Percentiles rank a stretch among this genome's conserved stretches.
Evolutionary conservation across 2,888 invertebrate species (phyloP).

Genomic region (Stenodema calcarata): DNA sequence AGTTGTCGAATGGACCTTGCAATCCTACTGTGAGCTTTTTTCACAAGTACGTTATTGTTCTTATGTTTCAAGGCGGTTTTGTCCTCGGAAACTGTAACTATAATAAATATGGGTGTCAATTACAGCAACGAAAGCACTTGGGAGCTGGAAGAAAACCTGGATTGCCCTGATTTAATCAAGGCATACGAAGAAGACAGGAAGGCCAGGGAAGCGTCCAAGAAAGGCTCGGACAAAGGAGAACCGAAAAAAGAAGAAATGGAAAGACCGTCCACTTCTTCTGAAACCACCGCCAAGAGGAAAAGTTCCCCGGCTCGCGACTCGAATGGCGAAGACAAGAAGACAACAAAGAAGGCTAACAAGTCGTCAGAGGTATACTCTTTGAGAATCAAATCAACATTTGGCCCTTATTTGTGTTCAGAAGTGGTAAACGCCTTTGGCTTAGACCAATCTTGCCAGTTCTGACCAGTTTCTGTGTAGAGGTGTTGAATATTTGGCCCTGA

Average conservation of each 20-base stretch:
- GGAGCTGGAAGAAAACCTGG: constrained; percentile 93
- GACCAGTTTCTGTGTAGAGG: too few species aligned
- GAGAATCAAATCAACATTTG: too few species aligned
- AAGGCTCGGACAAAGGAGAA: not conserved
- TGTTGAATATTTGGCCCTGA: too few species aligned
- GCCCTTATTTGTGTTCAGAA: too few species aligned
- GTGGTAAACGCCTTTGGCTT: too few species aligned
- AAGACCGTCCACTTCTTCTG: constrained; percentile 62
- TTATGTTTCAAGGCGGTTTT: too few species aligned
- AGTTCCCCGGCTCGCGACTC: not conserved
- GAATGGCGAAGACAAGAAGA: not conserved
- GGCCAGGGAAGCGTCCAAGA: constrained; percentile 63
- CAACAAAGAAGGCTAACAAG: not conserved
- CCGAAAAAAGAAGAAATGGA: constrained; percentile 47
- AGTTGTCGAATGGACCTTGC: too few species aligned
- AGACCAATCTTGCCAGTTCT: too few species aligned
- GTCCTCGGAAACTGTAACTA: too few species aligned
- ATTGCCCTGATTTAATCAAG: constrained; percentile 86
- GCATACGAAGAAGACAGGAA: constrained; percentile 84
- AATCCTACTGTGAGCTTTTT: too few species aligned
- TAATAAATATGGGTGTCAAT: not conserved
- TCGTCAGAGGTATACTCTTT: not conserved
- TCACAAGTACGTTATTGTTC: too few species aligned
- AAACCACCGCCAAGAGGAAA: constrained; percentile 58
- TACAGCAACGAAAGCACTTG: constrained; percentile 85